Percentiles rank a stretch among this genome's conserved stretches.
Evolutionary conservation across 2,888 invertebrate species (phyloP).

Genomic region (Parnassius glacialis): DNA sequence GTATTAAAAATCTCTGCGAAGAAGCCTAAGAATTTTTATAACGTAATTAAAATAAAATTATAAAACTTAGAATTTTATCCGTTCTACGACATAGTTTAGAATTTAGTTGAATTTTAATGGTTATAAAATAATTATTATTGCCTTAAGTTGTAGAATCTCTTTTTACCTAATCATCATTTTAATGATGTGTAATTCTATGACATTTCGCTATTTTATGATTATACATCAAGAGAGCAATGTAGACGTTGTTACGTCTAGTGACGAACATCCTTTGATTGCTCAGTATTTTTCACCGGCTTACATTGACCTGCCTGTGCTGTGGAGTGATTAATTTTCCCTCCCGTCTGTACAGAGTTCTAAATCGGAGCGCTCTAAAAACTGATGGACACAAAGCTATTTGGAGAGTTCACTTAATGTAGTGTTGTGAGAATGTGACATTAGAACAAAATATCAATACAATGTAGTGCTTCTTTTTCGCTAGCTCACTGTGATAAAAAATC

Average conservation of each 20-base stretch:
- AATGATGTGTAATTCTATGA: constrained; percentile 8
- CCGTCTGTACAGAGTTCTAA: constrained; percentile 6
- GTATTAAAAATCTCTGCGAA: too few relatives aligned
- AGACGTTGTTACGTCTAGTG: constrained; percentile 28
- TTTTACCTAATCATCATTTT: too few relatives aligned
- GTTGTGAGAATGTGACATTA: not conserved
- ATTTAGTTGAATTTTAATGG: too few relatives aligned
- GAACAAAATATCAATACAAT: not conserved
- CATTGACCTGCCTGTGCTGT: constrained; percentile 12
- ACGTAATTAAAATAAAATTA: too few relatives aligned
- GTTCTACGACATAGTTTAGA: too few relatives aligned
- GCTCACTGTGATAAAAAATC: too few relatives aligned
- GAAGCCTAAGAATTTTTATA: too few relatives aligned
- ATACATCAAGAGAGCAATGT: constrained; percentile 9
- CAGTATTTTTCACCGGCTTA: constrained; percentile 18
- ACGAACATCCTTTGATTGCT: constrained; percentile 20
- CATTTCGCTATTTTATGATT: constrained; percentile 14
- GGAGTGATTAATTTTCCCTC: constrained; percentile 30
- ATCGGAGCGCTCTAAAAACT: constrained; percentile 15
- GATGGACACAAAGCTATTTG: constrained; percentile 13
- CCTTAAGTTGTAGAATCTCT: too few relatives aligned
- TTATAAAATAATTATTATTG: too few relatives aligned
- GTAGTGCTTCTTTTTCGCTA: not conserved
- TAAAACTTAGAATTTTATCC: too few relatives aligned
- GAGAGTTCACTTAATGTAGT: not conserved